Evolutionary conservation across 2,888 invertebrate genomes (phyloP), one percentile per base, ranked within the genome.

Genomic region (Drosophila quasianomalipes): DNA sequence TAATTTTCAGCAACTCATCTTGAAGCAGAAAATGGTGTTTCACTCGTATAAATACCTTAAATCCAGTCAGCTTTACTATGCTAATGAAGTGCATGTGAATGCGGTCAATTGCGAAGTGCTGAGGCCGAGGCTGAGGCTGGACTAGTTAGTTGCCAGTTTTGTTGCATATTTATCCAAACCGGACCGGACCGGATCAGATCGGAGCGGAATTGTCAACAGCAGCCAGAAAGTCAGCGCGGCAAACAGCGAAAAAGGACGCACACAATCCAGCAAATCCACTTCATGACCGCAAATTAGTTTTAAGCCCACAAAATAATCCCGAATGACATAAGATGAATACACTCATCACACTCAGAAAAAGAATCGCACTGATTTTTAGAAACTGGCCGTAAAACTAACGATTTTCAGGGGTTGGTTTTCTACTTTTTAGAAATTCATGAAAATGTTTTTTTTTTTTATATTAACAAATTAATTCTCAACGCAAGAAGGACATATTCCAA

Each of bases 221-320:
- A 81, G 76, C 57, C 49, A 61, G 30, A 14, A 41, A 49, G 49
- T 35, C 70, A 55, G 35, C 30, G 44, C 54, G 9, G 52, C 44
- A 65, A 65, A 65, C 79, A 70, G 78, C 70, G 69, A 72, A 47
- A 72, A 72, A 57, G 67, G 68, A 67, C 65, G 74, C 74, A 65
- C 63, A 77, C 54, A 60, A 71, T 66, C 70, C 57, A 28, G 62
- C 70, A 73, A 87, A 89, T 89, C 89, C 85, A 89, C 81, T 89
- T 85, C 83, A 87, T 85, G 85, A 80, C 79, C 85, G 90, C 85
- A 89, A 89, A 91, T 89, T 89, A 89, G 91, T 90, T 91, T 86
- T 84, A 83, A 87, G 82, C 90, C 88, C 90, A 90, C 88, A 89
- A 85, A 89, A 89, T 91, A 89, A 89, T 91, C 85, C 85, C 91